Evolutionary conservation across 2,888 invertebrate species (phyloP).

Genomic region (Clepsis dumicolana): DNA sequence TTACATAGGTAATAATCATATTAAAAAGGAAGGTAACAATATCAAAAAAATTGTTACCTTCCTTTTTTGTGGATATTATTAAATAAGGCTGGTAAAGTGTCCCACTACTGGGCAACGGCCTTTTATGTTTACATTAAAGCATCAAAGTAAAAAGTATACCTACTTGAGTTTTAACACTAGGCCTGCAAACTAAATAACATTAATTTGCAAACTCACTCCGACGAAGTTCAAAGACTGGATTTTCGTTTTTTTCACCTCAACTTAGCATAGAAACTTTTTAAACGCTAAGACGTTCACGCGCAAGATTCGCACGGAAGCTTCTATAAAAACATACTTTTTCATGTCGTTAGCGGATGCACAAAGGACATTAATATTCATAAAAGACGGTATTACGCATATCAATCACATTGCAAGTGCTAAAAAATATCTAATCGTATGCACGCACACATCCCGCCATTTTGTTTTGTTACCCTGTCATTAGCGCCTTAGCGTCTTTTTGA

Average conservation of each 20-base stretch:
- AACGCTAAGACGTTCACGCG: constrained; percentile 52
- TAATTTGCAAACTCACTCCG: background rate
- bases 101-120: no score
- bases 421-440: constrained; percentile 79
- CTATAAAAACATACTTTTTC: constrained; percentile 58
- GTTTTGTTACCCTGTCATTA: constrained; percentile 77
- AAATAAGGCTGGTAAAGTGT: no score
- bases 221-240: background rate
- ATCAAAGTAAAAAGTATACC: no score
- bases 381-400: constrained; percentile 82
- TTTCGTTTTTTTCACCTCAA: background rate
- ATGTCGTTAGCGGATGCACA: constrained; percentile 69
- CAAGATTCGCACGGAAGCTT: constrained; percentile 75
- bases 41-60: no score
- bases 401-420: constrained; percentile 79
- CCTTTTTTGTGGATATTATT: no score
- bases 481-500: constrained; percentile 67
- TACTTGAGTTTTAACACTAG: no score
- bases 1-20: no score
- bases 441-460: constrained; percentile 75
- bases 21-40: no score
- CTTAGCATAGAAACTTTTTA: constrained; percentile 47
- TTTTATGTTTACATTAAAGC: no score
- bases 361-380: constrained; percentile 79
- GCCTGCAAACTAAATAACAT: background rate